Percentiles rank a stretch among this genome's conserved stretches.
phyloP scores from a whole-genome alignment of 1,140 invertebrate genomes.

The Drusus annulatus region DNA sequence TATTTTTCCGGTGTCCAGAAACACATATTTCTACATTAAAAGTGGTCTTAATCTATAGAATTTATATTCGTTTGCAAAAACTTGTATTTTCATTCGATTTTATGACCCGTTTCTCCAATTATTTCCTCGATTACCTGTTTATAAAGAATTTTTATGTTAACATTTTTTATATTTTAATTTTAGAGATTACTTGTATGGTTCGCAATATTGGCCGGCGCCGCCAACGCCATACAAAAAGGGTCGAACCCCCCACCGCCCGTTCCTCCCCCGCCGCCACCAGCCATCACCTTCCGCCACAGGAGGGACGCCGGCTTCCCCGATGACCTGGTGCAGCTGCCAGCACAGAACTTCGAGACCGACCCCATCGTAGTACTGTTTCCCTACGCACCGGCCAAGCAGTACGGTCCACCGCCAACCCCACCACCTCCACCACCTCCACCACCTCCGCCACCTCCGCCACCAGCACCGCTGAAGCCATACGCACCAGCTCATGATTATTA shows the following conservation, averaged over 20 bases:
- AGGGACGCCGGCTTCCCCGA: conserved; percentile 9
- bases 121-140: no score
- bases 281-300: conserved; percentile 52
- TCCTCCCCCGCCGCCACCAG: conserved; percentile 56
- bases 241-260: conserved; percentile 55
- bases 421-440: conserved; percentile 51
- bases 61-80: no score
- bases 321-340: neutral
- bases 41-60: no score
- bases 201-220: conserved; percentile 47
- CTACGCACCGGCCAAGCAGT: no score
- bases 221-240: conserved; percentile 41
- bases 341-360: neutral
- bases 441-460: neutral
- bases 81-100: no score
- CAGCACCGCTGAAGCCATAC: conserved; percentile 29
- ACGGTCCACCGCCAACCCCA: conserved; percentile 45
- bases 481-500: no score
- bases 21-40: no score
- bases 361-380: no score
- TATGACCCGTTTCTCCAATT: no score
- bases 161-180: neutral
- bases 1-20: no score
- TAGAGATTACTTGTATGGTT: conserved; percentile 50
- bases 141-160: no score